These are phyloP conservation scores for Carassius auratus DNA, from an alignment of 2,113 vertebrate species.

Conservation along the genomic window DNA sequence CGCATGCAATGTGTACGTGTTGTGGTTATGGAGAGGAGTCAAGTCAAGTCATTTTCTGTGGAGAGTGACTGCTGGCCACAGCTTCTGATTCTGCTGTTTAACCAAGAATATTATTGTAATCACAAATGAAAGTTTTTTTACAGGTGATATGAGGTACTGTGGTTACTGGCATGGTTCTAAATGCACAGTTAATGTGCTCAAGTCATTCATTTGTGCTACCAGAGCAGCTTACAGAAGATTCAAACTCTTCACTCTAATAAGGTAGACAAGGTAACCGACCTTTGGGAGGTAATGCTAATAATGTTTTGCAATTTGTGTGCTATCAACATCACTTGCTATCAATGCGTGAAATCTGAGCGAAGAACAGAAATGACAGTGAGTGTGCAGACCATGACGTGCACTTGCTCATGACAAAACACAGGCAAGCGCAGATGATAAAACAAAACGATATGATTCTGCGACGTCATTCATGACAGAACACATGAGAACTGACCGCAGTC, in stretches of 20 bases:
- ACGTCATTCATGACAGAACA: not conserved
- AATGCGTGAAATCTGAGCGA: not conserved
- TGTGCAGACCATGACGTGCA: not conserved
- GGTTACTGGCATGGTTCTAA: not conserved
- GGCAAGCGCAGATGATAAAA: not conserved
- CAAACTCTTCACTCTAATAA: not conserved
- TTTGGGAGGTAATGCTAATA: not conserved
- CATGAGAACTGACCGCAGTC: not conserved
- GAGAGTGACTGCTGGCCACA: not conserved
- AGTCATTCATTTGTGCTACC: not conserved
- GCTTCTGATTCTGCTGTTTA: not conserved
- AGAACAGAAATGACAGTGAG: not conserved
- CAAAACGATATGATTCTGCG: not conserved
- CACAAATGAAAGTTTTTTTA: not conserved
- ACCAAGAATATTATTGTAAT: not conserved
- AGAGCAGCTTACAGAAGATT: not conserved
- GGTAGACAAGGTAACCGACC: not conserved
- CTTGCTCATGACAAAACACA: conserved; percentile 7
- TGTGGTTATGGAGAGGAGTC: not conserved
- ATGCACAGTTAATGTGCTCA: not conserved
- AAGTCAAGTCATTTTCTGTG: not conserved
- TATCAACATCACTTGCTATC: not conserved
- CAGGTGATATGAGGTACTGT: not conserved
- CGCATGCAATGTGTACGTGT: not conserved
- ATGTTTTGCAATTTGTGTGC: not conserved